A percentile compares a stretch with the other conserved stretches of the same genome.
phyloP scores from a whole-genome alignment of 2,888 invertebrate species.

The Meghimatium bilineatum region DNA sequence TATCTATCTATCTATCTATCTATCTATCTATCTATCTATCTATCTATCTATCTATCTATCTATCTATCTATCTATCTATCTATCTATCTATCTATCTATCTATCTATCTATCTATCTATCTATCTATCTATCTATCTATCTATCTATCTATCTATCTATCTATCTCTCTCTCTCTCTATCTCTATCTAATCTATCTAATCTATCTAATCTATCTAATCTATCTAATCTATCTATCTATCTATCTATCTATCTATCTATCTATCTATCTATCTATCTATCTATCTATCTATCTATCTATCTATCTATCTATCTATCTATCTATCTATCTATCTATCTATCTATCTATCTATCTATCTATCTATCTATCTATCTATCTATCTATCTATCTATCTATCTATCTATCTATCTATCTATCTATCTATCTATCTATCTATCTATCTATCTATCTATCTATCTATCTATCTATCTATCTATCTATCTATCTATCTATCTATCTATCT shows the following conservation, averaged over 20 bases:
- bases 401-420: too few species aligned
- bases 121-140: not conserved
- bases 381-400: too few species aligned
- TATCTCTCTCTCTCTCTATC: not conserved
- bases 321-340: too few species aligned
- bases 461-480: slow-evolving; percentile 17
- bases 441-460: not conserved
- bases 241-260: not conserved
- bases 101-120: not conserved
- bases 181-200: not conserved
- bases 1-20: not conserved
- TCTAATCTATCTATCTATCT: not conserved
- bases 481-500: slow-evolving; percentile 15
- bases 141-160: not conserved
- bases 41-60: not conserved
- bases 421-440: too few species aligned
- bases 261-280: not conserved
- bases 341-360: too few species aligned
- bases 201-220: not conserved
- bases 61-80: not conserved
- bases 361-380: too few species aligned
- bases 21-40: not conserved
- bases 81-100: not conserved
- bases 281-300: not conserved
- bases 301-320: too few species aligned